Evolutionary conservation across 2,888 invertebrate genomes (phyloP).

Genomic region (Ectemnius cavifrons): DNA sequence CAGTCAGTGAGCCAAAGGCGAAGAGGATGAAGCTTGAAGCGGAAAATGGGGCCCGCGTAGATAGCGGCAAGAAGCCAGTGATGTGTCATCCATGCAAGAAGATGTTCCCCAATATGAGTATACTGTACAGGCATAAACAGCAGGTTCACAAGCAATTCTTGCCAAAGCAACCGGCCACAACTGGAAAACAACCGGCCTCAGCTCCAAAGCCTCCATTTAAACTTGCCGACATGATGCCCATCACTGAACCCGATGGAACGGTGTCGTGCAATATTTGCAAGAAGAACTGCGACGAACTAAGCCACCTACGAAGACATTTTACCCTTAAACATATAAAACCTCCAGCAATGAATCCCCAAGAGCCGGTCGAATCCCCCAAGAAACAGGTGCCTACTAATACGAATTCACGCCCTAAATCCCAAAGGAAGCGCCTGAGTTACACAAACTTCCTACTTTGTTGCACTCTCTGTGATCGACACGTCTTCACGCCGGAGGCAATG

Average conservation of each 20-base stretch:
- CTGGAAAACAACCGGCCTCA: background rate
- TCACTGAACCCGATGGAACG: slow-evolving; percentile 77
- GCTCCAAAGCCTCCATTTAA: background rate
- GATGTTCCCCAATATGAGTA: slow-evolving; percentile 82
- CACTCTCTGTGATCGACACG: slow-evolving; percentile 81
- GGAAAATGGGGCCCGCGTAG: slow-evolving; percentile 4
- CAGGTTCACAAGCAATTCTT: slow-evolving; percentile 79
- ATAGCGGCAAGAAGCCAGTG: slow-evolving; percentile 65
- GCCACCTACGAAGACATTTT: slow-evolving; percentile 81
- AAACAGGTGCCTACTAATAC: background rate
- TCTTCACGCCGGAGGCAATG: slow-evolving; percentile 80
- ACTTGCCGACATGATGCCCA: slow-evolving; percentile 59
- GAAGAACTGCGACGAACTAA: slow-evolving; percentile 80
- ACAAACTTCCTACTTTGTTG: slow-evolving; percentile 81
- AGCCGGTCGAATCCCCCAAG: too few relatives aligned
- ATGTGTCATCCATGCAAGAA: slow-evolving; percentile 83
- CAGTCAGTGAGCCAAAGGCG: slow-evolving; percentile 29
- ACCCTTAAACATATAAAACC: slow-evolving; percentile 79
- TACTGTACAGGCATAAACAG: slow-evolving; percentile 83
- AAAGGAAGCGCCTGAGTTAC: slow-evolving; percentile 79
- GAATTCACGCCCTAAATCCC: slow-evolving; percentile 37
- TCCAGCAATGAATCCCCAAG: slow-evolving; percentile 18
- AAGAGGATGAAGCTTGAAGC: slow-evolving; percentile 42
- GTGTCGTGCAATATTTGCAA: slow-evolving; percentile 81
- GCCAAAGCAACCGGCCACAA: slow-evolving; percentile 23